Evolutionary conservation across 2,888 invertebrate genomes (phyloP).

Genomic region (Thecocarcelia acutangulata): DNA sequence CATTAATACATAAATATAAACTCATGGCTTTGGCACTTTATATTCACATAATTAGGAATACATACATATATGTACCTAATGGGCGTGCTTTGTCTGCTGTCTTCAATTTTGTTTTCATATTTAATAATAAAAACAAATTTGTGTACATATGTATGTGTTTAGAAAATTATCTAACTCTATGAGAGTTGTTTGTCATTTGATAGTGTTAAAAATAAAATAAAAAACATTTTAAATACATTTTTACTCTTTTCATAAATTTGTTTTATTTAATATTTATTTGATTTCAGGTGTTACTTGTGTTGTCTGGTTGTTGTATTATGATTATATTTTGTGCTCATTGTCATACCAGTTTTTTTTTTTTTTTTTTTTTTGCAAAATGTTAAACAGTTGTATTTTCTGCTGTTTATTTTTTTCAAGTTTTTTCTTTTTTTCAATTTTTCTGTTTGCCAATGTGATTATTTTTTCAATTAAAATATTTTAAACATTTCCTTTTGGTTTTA

Average conservation of each 20-base stretch:
- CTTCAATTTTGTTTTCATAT: too few species aligned
- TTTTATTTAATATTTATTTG: slow-evolving; percentile 23
- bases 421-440: slow-evolving; percentile 23
- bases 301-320: slow-evolving; percentile 15
- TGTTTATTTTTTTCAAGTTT: slow-evolving; percentile 13
- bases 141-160: neutral
- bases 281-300: slow-evolving; percentile 57
- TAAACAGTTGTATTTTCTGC: slow-evolving; percentile 39
- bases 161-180: neutral
- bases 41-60: too few species aligned
- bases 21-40: too few species aligned
- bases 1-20: too few species aligned
- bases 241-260: neutral
- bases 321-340: slow-evolving; percentile 25
- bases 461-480: slow-evolving; percentile 47
- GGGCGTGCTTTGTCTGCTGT: too few species aligned
- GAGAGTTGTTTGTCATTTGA: slow-evolving; percentile 51
- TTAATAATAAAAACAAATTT: too few species aligned
- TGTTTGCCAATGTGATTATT: slow-evolving; percentile 55
- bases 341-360: slow-evolving; percentile 12
- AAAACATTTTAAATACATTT: neutral
- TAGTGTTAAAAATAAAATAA: slow-evolving; percentile 17
- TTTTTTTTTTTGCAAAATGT: slow-evolving; percentile 30
- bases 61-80: too few species aligned
- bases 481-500: slow-evolving; percentile 68